A percentile compares a stretch with the other conserved stretches of the same genome.
Conservation (phyloP, 2,797 vertebrate genomes). For the Diplodus sargus region DNA sequence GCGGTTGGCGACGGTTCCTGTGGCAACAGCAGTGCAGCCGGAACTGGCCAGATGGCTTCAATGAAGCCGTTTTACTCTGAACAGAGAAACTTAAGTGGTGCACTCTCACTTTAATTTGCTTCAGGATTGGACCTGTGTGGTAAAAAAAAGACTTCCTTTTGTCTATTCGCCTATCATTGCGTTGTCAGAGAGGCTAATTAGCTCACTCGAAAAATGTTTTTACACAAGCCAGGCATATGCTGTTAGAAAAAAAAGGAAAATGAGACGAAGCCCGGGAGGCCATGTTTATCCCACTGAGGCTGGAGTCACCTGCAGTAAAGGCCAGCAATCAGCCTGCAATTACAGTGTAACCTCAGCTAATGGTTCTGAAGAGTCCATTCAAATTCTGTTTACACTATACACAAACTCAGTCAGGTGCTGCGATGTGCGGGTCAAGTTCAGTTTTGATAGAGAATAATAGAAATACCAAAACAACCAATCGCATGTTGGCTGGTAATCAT, state of each 20-base stretch:
- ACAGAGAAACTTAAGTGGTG: slow-evolving; percentile 52
- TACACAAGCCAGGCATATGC: slow-evolving; percentile 65
- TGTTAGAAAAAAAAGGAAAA: slow-evolving; percentile 39
- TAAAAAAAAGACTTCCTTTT: slow-evolving; percentile 59
- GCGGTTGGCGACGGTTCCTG: slow-evolving; percentile 54
- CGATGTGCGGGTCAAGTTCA: slow-evolving; percentile 33
- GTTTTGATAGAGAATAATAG: slow-evolving; percentile 25
- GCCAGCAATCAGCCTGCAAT: slow-evolving; percentile 71
- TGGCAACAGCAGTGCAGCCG: slow-evolving; percentile 53
- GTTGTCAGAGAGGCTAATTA: slow-evolving; percentile 70
- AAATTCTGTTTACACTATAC: slow-evolving; percentile 41
- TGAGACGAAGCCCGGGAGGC: slow-evolving; percentile 42
- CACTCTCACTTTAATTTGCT: slow-evolving; percentile 59
- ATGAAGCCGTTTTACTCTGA: slow-evolving; percentile 53
- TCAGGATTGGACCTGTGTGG: slow-evolving; percentile 52
- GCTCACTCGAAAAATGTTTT: slow-evolving; percentile 71
- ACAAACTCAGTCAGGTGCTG: slow-evolving; percentile 38
- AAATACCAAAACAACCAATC: slow-evolving; percentile 34
- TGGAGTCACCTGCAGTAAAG: slow-evolving; percentile 70
- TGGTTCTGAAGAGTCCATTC: slow-evolving; percentile 78
- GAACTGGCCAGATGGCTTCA: slow-evolving; percentile 55
- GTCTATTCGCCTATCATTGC: slow-evolving; percentile 59
- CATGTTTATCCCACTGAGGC: slow-evolving; percentile 55
- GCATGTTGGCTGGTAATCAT: slow-evolving; percentile 1
- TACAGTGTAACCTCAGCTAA: slow-evolving; percentile 73